Base-by-base conservation (phyloP, 2,113 vertebrate species). In the Prionailurus bengalensis region DNA sequence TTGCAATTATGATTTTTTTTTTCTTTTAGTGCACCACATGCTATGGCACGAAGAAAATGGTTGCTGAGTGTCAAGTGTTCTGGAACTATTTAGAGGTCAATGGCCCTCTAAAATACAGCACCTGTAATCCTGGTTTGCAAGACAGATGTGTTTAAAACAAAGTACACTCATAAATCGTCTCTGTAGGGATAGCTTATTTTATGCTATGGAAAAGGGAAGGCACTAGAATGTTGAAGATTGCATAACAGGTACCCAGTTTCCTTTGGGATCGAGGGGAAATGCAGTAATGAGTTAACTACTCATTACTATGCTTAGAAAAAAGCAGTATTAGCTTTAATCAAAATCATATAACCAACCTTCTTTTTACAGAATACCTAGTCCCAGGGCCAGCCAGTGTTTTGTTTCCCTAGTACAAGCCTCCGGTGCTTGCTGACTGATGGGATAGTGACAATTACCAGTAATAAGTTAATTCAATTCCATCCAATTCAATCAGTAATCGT, bases 1-100 rank as follows among this genome's bases (percentile, higher is more conserved):
- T 78, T 88, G 63, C 48, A 84, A 70, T 96, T 95, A 84, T 7
- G 16, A 74, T 80, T 90, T 96, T 93, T 96, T 96, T 45, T 85
- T 76, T 74, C 48, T 95, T 66, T 94, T 58, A 45, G 27, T 27
- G 16, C 7, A 53, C 23, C 36, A 6, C 42, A 45, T 79, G n/a
- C 39, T 83, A 10, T 21, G n/a, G n/a, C n/a, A n/a, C n/a, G n/a
- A n/a, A n/a, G n/a, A n/a, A n/a, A n/a, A n/a, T n/a, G n/a, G n/a
- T 17, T 95, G 31, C 27, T 76, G 73, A 66, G 39, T 94, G 42
- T 90, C 68, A 71, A 53, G 65, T 73, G 31, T 74, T 95, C 48
- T 80, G 55, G 39, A 31, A 88, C 66, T 89, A 74, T 65, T 85
- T 89, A 89, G 70, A 96, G 68, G 87, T 95, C 58, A 91, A 15